These are phyloP conservation scores for Presbytis comata DNA, from an alignment of 2,797 vertebrate species.

Conservation along the genomic window DNA sequence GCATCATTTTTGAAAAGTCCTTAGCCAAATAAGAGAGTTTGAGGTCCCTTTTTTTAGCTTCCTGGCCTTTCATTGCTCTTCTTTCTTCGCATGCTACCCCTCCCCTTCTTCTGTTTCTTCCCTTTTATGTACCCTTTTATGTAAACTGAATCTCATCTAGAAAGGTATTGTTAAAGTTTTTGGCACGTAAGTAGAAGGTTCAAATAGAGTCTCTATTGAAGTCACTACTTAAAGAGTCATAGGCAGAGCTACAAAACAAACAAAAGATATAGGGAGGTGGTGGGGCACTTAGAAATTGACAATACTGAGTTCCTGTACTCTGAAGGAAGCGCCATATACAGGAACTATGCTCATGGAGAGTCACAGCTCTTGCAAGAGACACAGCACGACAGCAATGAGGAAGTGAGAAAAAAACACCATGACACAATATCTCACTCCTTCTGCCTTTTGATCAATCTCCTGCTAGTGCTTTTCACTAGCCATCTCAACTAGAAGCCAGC, in stretches of 20 bases:
- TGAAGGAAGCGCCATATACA: background rate
- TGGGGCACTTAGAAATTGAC: background rate
- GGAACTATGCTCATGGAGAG: background rate
- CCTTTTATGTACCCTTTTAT: background rate
- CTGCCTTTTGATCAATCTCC: background rate
- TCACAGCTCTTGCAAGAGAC: background rate
- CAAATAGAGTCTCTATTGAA: background rate
- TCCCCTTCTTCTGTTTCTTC: background rate
- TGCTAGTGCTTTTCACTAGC: background rate
- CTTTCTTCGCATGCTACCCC: background rate
- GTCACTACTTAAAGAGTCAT: background rate
- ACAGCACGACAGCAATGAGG: fast-evolving
- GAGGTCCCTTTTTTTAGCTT: background rate
- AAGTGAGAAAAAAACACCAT: fast-evolving
- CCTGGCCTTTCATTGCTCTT: background rate
- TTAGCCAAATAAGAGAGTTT: background rate
- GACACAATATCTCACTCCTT: background rate
- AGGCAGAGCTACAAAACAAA: background rate
- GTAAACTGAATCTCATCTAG: background rate
- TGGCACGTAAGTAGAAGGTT: background rate
- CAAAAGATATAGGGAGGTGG: background rate
- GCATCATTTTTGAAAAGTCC: background rate
- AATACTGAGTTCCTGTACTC: background rate
- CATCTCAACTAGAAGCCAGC: background rate
- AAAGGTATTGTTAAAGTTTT: background rate